Conservation (phyloP, 2,113 vertebrate species). For the Muntiacus muntjak region DNA sequence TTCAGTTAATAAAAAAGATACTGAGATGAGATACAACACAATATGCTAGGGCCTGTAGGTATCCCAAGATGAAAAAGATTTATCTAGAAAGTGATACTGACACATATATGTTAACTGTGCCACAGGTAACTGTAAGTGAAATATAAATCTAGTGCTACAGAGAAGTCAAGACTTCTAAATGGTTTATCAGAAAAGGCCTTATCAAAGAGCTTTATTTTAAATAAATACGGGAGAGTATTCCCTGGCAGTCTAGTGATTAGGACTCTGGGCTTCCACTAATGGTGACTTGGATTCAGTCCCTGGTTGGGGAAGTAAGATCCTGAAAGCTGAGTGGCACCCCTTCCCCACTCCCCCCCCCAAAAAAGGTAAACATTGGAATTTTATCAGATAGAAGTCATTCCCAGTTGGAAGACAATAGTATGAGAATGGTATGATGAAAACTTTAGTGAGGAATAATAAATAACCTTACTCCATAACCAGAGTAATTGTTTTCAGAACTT, state of each 20-base stretch:
- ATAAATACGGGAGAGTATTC: background rate
- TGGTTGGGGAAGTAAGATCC: background rate
- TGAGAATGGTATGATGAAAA: background rate
- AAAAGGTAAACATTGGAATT: background rate
- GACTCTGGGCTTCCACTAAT: background rate
- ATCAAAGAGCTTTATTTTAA: background rate
- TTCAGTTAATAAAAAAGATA: background rate
- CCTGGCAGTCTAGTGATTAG: background rate
- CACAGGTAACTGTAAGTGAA: background rate
- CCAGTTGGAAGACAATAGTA: background rate
- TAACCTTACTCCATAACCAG: background rate
- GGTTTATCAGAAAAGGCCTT: background rate
- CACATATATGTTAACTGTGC: background rate
- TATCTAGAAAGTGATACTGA: background rate
- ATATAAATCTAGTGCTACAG: background rate
- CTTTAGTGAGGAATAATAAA: background rate
- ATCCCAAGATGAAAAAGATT: background rate
- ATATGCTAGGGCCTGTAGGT: background rate
- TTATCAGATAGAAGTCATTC: background rate
- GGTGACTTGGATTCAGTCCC: background rate
- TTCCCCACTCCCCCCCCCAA: background rate
- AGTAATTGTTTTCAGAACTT: background rate
- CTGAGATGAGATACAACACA: background rate
- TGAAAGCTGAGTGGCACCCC: background rate
- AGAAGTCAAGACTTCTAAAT: background rate